These are phyloP conservation scores for Vombatus ursinus DNA, from an alignment of 2,113 vertebrate species.

Conservation along the genomic window DNA sequence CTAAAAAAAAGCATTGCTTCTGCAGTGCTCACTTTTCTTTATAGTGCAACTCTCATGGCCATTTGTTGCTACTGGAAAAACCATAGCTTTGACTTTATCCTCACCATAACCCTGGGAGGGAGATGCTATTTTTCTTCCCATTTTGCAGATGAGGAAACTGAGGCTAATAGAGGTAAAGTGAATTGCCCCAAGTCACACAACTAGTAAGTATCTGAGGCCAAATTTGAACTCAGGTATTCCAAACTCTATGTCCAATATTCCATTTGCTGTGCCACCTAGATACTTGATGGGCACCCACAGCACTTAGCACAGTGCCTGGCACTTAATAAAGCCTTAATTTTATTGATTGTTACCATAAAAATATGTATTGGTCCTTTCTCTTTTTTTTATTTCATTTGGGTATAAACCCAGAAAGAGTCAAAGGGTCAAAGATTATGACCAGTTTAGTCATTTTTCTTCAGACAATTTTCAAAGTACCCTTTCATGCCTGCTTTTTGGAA, in stretches of 20 bases:
- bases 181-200: not conserved
- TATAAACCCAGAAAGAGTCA: not conserved
- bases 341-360: not conserved
- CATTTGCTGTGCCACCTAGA: not conserved
- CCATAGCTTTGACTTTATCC: not conserved
- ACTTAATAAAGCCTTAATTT: not conserved
- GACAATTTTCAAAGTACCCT: not conserved
- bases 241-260: not conserved
- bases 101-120: not conserved
- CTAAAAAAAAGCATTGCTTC: not conserved
- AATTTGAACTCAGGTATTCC: not conserved
- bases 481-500: not conserved
- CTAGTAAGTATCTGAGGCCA: not conserved
- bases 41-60: not conserved
- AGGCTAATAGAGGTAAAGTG: not conserved
- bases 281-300: not conserved
- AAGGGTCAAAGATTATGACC: not conserved
- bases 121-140: not conserved
- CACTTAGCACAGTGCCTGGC: not conserved
- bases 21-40: not conserved
- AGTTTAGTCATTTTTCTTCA: not conserved
- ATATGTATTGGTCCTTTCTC: not conserved
- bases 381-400: not conserved
- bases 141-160: not conserved
- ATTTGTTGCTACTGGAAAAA: not conserved